These are phyloP conservation scores for Oryzias curvinotus DNA, from an alignment of 2,113 vertebrate species.

Conservation along the genomic window DNA sequence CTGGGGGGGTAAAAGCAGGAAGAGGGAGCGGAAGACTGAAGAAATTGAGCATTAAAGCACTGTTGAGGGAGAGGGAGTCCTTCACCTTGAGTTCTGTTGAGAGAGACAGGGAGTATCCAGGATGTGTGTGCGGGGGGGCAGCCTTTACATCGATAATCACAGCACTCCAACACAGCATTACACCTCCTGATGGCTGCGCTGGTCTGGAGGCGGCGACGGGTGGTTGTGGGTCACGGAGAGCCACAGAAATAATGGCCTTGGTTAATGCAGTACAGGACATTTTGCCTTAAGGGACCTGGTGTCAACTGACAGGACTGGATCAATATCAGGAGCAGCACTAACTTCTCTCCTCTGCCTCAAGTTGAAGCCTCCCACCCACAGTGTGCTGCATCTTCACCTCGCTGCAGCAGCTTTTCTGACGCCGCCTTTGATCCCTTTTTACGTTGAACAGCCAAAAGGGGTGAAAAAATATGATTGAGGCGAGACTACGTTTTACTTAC, in stretches of 20 bases:
- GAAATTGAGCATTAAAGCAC: constrained; percentile 43
- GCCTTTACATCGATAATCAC: constrained; percentile 62
- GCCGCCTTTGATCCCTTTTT: constrained; percentile 49
- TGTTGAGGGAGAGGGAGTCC: constrained; percentile 26
- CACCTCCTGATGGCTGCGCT: constrained; percentile 47
- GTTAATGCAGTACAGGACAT: constrained; percentile 55
- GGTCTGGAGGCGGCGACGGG: constrained; percentile 37
- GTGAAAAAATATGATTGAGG: constrained; percentile 24
- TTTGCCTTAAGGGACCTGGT: constrained; percentile 41
- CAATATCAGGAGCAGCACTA: constrained; percentile 41
- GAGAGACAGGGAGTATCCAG: constrained; percentile 26
- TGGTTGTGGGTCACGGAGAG: constrained; percentile 39
- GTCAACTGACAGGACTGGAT: constrained; percentile 57
- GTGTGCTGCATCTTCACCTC: constrained; percentile 46
- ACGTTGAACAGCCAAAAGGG: constrained; percentile 37
- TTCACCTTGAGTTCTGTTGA: constrained; percentile 38
- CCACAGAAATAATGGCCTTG: constrained; percentile 53
- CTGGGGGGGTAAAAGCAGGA: constrained; percentile 14
- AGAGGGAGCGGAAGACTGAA: constrained; percentile 25
- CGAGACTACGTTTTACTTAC: constrained; percentile 45
- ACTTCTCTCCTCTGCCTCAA: constrained; percentile 38
- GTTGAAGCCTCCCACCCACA: constrained; percentile 43
- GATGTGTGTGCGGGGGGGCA: background rate
- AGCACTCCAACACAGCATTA: constrained; percentile 43
- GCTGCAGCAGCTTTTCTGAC: constrained; percentile 17